These are phyloP conservation scores for Aphelenchoides fujianensis DNA, from an alignment of 1,140 invertebrate species.

Conservation along the genomic window DNA sequence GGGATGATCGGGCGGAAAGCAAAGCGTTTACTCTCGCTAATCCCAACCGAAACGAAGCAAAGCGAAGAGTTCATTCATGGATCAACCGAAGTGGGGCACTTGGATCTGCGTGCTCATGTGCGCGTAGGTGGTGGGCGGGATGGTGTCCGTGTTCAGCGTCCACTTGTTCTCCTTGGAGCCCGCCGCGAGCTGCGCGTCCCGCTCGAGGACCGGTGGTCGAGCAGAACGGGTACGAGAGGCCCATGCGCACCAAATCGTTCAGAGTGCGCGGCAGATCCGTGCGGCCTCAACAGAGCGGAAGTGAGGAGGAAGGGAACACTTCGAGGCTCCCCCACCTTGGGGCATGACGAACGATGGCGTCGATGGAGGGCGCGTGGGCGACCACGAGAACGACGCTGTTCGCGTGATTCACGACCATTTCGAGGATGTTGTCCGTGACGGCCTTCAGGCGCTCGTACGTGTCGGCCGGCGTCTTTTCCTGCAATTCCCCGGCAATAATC, in stretches of 20 bases:
- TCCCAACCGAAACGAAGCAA: too few species aligned
- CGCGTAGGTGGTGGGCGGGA: slow-evolving; percentile 36
- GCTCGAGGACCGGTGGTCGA: slow-evolving; percentile 6
- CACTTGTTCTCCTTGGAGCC: slow-evolving; percentile 22
- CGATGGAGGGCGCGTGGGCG: slow-evolving; percentile 34
- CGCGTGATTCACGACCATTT: slow-evolving; percentile 12
- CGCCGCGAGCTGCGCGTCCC: slow-evolving; percentile 16
- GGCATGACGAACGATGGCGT: slow-evolving; percentile 27
- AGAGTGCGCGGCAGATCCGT: slow-evolving; percentile 20
- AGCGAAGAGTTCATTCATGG: too few species aligned
- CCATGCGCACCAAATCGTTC: slow-evolving; percentile 33
- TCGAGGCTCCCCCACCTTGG: too few species aligned
- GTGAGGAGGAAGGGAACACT: slow-evolving; percentile 22
- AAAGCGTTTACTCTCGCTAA: too few species aligned
- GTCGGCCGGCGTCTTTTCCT: slow-evolving; percentile 33
- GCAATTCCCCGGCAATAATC: slow-evolving; percentile 20
- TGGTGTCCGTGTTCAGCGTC: slow-evolving; percentile 27
- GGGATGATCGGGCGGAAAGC: too few species aligned
- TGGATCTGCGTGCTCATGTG: slow-evolving; percentile 27
- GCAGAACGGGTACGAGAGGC: slow-evolving; percentile 36
- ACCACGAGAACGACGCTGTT: slow-evolving; percentile 34
- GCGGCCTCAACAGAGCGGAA: slow-evolving; percentile 25
- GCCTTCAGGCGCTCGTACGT: slow-evolving; percentile 23
- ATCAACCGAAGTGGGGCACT: slow-evolving; percentile 18
- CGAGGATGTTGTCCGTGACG: slow-evolving; percentile 34